These are phyloP conservation scores for Stictocephala bisonia DNA, from an alignment of 2,888 invertebrate species.

Conservation along the genomic window DNA sequence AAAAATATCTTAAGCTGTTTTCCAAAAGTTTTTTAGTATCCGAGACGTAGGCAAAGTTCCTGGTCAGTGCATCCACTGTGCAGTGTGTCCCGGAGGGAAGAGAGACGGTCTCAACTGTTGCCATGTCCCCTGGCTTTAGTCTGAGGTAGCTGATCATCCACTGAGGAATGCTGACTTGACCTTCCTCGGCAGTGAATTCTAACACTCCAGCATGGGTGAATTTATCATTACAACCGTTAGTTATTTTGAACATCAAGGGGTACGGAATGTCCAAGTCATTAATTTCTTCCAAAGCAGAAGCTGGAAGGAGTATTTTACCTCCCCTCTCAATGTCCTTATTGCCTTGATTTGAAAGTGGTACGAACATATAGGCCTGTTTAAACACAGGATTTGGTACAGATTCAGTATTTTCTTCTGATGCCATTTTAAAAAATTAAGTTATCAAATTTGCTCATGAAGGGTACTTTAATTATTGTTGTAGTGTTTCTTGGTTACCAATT, in stretches of 20 bases:
- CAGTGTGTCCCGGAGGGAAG: background rate
- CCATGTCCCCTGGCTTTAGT: background rate
- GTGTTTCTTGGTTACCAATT: too few relatives aligned
- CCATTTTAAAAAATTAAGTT: background rate
- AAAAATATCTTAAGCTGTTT: background rate
- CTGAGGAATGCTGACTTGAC: background rate
- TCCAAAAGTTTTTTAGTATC: background rate
- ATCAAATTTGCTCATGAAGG: too few relatives aligned
- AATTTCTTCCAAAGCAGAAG: background rate
- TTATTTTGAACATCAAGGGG: constrained; percentile 18
- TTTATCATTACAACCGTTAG: background rate
- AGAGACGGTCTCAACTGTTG: background rate
- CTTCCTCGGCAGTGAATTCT: constrained; percentile 28
- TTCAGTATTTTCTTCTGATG: background rate
- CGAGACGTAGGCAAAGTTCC: constrained; percentile 26
- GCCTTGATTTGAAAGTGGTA: background rate
- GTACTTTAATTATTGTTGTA: too few relatives aligned
- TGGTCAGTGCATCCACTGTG: background rate
- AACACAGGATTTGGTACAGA: background rate
- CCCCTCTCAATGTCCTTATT: constrained; percentile 1
- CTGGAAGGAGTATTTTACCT: constrained; percentile 5
- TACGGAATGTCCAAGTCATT: background rate
- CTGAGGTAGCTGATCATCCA: constrained; percentile 4
- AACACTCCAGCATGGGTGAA: constrained; percentile 22
- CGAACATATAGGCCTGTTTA: background rate